phyloP scores from a whole-genome alignment of 2,888 invertebrate genomes.

The Aphodius granarius region DNA sequence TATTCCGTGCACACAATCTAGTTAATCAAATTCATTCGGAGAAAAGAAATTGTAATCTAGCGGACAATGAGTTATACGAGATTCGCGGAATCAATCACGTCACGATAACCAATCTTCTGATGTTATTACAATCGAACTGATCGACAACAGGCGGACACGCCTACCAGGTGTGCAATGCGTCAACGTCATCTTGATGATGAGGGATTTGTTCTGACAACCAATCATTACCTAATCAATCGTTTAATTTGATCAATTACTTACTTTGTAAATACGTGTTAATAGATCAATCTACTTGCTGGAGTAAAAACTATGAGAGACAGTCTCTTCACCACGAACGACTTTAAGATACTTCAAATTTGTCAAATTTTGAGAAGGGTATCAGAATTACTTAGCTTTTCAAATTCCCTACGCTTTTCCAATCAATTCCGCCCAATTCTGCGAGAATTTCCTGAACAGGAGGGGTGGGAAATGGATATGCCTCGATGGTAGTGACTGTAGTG shows the following conservation, averaged over 20 bases:
- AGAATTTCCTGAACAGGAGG: not conserved
- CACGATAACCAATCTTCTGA: slow-evolving; percentile 1
- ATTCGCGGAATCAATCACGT: slow-evolving; percentile 19
- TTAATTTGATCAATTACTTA: not conserved
- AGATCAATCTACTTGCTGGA: too few relatives aligned
- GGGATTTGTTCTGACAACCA: not conserved
- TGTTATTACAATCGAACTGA: slow-evolving; percentile 8
- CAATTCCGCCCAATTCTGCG: not conserved
- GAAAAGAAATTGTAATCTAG: slow-evolving; percentile 24
- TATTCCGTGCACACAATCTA: slow-evolving; percentile 21
- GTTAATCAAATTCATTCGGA: slow-evolving; percentile 25
- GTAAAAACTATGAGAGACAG: too few relatives aligned
- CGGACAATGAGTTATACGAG: slow-evolving; percentile 19
- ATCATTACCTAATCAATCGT: not conserved
- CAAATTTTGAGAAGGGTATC: too few relatives aligned
- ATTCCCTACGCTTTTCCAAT: not conserved
- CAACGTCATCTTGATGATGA: slow-evolving; percentile 3
- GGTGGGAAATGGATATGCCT: not conserved
- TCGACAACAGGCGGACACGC: slow-evolving; percentile 1
- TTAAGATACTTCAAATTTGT: too few relatives aligned
- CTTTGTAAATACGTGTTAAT: too few relatives aligned
- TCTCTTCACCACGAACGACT: too few relatives aligned
- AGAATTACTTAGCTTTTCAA: not conserved
- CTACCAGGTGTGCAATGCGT: slow-evolving; percentile 3
- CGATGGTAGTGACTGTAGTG: not conserved